Evolutionary conservation across 2,113 vertebrate genomes (phyloP).

Genomic region (human (Homo sapiens)): DNA sequence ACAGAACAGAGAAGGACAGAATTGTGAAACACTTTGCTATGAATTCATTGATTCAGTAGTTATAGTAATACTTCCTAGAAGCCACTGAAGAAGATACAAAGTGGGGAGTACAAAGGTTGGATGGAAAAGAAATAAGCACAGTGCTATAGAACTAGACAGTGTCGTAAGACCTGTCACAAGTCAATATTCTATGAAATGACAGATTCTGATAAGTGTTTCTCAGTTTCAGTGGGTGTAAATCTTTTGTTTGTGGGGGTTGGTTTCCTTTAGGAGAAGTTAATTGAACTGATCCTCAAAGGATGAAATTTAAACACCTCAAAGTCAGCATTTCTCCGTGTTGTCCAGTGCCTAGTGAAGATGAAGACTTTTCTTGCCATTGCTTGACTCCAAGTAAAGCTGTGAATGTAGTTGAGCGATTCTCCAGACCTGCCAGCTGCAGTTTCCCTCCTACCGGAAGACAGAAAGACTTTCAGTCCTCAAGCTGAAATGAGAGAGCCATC

Average conservation of each 20-base stretch:
- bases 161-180: neutral
- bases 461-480: conserved; percentile 15
- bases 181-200: neutral
- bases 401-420: conserved; percentile 34
- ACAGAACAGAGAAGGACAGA: neutral
- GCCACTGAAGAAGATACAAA: neutral
- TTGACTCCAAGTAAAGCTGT: conserved; percentile 11
- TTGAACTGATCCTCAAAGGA: neutral
- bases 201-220: neutral
- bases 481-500: conserved; percentile 56
- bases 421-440: conserved; percentile 55
- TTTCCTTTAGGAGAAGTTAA: conserved; percentile 1
- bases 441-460: conserved; percentile 28
- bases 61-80: neutral
- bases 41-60: conserved; percentile 16
- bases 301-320: conserved; percentile 29
- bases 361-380: neutral
- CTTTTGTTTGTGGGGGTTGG: neutral
- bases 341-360: neutral
- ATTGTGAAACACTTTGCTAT: neutral
- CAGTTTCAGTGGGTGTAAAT: neutral
- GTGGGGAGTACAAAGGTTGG: neutral
- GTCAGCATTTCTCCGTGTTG: neutral
- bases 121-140: neutral
- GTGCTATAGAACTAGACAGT: neutral